A percentile compares a stretch with the other conserved stretches of the same genome.
phyloP scores from a whole-genome alignment of 2,113 vertebrate species.

The Muntiacus reevesi region DNA sequence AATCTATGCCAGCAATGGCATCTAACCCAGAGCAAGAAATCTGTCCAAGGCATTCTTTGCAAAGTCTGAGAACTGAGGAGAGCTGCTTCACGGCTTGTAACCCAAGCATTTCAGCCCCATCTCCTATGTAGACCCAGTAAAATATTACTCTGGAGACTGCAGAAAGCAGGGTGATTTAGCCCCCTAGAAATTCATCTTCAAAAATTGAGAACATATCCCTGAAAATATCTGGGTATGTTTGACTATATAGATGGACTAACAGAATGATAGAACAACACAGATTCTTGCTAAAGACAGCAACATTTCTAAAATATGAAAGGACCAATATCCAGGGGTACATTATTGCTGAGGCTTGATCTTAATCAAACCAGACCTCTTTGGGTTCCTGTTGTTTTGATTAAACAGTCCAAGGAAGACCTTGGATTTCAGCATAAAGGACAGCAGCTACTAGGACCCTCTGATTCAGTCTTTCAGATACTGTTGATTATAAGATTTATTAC shows the following conservation, averaged over 20 bases:
- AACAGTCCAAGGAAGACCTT: not conserved
- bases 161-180: not conserved
- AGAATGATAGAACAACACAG: not conserved
- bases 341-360: not conserved
- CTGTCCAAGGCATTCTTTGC: not conserved
- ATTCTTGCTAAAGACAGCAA: not conserved
- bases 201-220: not conserved
- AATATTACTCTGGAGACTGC: not conserved
- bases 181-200: not conserved
- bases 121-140: not conserved
- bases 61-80: not conserved
- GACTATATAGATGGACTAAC: not conserved
- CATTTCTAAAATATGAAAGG: not conserved
- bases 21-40: constrained; percentile 10
- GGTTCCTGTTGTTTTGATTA: not conserved
- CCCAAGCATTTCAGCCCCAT: not conserved
- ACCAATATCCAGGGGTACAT: not conserved
- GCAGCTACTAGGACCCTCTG: not conserved
- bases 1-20: not conserved
- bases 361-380: not conserved
- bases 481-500: not conserved
- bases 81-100: not conserved
- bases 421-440: not conserved
- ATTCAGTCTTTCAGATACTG: not conserved
- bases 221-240: not conserved